A percentile compares a stretch with the other conserved stretches of the same genome.
Evolutionary conservation across 2,797 vertebrate species (phyloP).

Genomic region (Chrysocyon brachyurus): DNA sequence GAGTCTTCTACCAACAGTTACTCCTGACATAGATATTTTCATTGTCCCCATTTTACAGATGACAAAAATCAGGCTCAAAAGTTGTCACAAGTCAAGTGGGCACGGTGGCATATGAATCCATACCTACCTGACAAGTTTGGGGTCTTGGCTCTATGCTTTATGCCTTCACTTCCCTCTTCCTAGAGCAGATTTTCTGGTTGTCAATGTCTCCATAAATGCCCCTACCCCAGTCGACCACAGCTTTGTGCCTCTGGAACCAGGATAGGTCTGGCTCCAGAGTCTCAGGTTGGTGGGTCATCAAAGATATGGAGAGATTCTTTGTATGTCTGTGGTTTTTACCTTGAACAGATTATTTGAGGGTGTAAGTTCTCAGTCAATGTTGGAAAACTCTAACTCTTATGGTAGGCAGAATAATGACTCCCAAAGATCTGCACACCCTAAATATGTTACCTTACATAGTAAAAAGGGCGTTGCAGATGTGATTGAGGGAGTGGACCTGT

Average conservation of each 20-base stretch:
- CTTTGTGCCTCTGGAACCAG: not conserved
- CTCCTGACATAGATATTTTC: not conserved
- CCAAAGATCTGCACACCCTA: not conserved
- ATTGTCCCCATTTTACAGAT: not conserved
- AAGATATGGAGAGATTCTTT: not conserved
- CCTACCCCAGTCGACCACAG: not conserved
- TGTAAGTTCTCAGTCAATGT: not conserved
- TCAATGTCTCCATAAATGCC: not conserved
- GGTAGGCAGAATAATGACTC: not conserved
- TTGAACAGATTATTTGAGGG: not conserved
- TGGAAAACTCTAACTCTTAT: not conserved
- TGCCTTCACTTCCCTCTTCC: not conserved
- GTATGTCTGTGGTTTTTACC: not conserved
- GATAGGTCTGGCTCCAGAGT: not conserved
- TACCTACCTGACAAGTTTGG: not conserved
- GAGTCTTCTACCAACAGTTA: not conserved
- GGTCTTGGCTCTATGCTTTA: not conserved
- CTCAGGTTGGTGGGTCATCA: not conserved
- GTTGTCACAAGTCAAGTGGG: not conserved
- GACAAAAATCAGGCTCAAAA: not conserved
- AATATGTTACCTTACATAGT: too few relatives aligned
- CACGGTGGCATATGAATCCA: not conserved
- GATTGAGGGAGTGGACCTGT: not conserved
- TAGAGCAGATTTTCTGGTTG: not conserved
- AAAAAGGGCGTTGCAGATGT: not conserved